These are phyloP conservation scores for Callosobruchus maculatus DNA, from an alignment of 2,888 invertebrate species.

Conservation along the genomic window DNA sequence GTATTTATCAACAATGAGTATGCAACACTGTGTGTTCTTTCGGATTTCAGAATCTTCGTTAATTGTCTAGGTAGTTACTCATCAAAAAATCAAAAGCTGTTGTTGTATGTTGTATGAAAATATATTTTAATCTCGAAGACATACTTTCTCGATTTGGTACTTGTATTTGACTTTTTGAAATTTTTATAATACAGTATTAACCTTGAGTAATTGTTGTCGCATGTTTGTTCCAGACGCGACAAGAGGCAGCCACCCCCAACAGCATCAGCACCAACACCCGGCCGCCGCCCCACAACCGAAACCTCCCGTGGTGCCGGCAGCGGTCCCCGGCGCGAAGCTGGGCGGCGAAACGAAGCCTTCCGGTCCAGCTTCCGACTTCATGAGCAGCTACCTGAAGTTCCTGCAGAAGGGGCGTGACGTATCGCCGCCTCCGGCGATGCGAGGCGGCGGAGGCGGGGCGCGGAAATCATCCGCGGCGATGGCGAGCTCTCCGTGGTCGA, in stretches of 20 bases:
- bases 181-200: too few species aligned
- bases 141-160: too few species aligned
- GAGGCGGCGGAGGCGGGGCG: conserved; percentile 61
- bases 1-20: too few species aligned
- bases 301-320: conserved; percentile 37
- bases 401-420: conserved; percentile 78
- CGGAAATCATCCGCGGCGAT: conserved; percentile 45
- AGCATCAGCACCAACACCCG: conserved; percentile 17
- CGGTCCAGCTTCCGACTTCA: conserved; percentile 71
- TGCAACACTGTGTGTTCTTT: too few species aligned
- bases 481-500: conserved; percentile 62
- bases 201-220: too few species aligned
- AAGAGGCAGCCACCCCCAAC: conserved; percentile 6
- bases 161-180: too few species aligned
- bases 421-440: conserved; percentile 71
- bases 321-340: not conserved
- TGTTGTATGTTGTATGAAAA: too few species aligned
- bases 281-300: conserved; percentile 53
- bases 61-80: too few species aligned
- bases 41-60: too few species aligned
- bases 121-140: too few species aligned
- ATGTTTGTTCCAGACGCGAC: conserved; percentile 31
- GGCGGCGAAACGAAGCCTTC: conserved; percentile 53
- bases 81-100: too few species aligned
- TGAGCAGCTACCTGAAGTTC: conserved; percentile 85